These are phyloP conservation scores for Microchirus variegatus DNA, from an alignment of 2,797 vertebrate species.

Conservation along the genomic window DNA sequence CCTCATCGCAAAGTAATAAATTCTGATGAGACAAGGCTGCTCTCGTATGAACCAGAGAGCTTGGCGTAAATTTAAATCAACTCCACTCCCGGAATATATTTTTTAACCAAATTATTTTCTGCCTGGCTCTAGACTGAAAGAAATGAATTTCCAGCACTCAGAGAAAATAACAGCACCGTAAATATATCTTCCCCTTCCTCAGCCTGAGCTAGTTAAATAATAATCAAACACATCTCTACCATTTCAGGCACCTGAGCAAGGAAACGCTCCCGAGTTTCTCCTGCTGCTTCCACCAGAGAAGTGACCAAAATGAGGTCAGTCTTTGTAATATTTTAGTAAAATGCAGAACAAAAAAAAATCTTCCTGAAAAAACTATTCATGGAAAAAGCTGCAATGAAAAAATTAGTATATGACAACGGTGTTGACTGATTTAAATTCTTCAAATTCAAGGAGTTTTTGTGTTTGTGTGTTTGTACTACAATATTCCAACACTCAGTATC, in stretches of 20 bases:
- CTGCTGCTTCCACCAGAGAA: neutral
- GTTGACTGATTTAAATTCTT: no score
- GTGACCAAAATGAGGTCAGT: neutral
- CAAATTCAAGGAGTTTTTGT: no score
- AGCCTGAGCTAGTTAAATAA: slow-evolving; percentile 35
- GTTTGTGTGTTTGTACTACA: no score
- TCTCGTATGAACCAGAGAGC: slow-evolving; percentile 53
- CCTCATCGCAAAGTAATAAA: slow-evolving; percentile 66
- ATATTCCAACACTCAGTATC: no score
- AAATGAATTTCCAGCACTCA: slow-evolving; percentile 37
- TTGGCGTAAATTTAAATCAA: slow-evolving; percentile 54
- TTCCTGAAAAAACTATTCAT: no score
- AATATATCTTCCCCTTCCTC: neutral
- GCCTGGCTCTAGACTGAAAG: slow-evolving; percentile 25
- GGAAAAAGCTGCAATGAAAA: no score
- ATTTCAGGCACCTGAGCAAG: neutral
- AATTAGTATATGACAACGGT: no score
- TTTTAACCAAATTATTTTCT: slow-evolving; percentile 34
- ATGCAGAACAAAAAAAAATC: no score
- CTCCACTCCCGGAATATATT: slow-evolving; percentile 23
- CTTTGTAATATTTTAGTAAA: no score
- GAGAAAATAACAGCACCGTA: slow-evolving; percentile 39
- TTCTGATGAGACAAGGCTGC: slow-evolving; percentile 55
- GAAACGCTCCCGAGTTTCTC: neutral
- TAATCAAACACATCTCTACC: slow-evolving; percentile 34